phyloP scores from a whole-genome alignment of 2,888 invertebrate species.

The Orthosia cruda region DNA sequence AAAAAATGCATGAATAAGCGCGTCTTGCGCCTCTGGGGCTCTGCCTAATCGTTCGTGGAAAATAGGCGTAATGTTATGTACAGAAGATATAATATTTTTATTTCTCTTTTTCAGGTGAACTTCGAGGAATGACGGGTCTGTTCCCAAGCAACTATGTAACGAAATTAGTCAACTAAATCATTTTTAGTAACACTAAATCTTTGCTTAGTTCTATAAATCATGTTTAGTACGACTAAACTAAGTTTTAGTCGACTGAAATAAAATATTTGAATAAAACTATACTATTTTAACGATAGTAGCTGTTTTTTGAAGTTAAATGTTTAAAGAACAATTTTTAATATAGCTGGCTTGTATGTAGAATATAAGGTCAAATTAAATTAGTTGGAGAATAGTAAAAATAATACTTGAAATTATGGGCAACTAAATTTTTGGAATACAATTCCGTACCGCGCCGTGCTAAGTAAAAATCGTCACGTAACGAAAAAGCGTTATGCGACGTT shows the following conservation, averaged over 20 bases:
- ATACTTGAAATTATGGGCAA: too few species aligned
- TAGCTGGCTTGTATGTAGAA: slow-evolving; percentile 4
- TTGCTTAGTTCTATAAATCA: slow-evolving; percentile 10
- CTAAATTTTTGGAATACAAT: too few species aligned
- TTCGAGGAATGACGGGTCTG: slow-evolving; percentile 97
- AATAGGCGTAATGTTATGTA: too few species aligned
- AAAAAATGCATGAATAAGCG: too few species aligned
- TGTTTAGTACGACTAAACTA: slow-evolving; percentile 81
- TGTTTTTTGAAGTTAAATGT: slow-evolving; percentile 30
- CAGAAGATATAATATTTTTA: not conserved
- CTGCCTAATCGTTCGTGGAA: too few species aligned
- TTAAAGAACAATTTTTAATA: slow-evolving; percentile 22
- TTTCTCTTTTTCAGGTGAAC: slow-evolving; percentile 93
- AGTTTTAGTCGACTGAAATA: slow-evolving; percentile 30
- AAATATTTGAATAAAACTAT: slow-evolving; percentile 22
- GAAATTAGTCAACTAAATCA: slow-evolving; percentile 86
- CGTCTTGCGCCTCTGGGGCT: too few species aligned
- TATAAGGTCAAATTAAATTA: too few species aligned
- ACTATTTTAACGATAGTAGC: slow-evolving; percentile 41
- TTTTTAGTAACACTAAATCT: slow-evolving; percentile 39
- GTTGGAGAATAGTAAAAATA: too few species aligned
- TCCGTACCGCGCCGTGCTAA: too few species aligned
- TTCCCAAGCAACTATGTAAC: slow-evolving; percentile 99
- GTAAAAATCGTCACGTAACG: too few species aligned
- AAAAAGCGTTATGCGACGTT: too few species aligned